Percentiles rank a stretch among this genome's conserved stretches.
Conservation (phyloP, 2,113 vertebrate genomes). For the Theristicus caerulescens region DNA sequence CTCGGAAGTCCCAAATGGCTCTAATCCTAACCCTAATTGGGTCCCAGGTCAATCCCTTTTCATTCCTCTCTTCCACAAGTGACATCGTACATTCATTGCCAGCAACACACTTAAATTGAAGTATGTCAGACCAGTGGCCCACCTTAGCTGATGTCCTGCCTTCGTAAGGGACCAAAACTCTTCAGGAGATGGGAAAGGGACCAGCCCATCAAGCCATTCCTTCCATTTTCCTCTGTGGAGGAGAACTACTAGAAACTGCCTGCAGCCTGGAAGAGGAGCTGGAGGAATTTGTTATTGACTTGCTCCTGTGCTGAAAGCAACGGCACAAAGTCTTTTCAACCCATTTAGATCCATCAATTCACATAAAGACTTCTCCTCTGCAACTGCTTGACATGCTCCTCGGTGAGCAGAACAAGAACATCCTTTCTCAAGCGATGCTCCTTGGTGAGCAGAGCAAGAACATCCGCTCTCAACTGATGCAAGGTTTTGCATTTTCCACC, state of each 20-base stretch:
- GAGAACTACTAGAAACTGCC: neutral
- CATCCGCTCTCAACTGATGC: neutral
- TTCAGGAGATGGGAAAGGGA: neutral
- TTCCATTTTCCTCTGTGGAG: neutral
- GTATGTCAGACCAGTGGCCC: neutral
- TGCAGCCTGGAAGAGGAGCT: neutral
- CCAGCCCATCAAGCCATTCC: neutral
- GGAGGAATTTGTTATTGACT: neutral
- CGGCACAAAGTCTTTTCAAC: neutral
- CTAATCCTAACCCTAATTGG: neutral
- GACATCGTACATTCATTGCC: no score
- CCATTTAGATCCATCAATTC: neutral
- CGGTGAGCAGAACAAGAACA: neutral
- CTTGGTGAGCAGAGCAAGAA: neutral
- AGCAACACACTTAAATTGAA: neutral
- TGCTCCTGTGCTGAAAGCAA: neutral
- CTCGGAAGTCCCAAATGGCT: neutral
- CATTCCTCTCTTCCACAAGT: neutral
- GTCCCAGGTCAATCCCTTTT: neutral
- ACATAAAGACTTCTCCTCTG: neutral
- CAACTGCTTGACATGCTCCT: neutral
- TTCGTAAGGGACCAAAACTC: neutral
- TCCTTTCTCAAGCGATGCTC: neutral
- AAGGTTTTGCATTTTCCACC: neutral
- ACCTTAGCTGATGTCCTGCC: neutral